Evolutionary conservation across 1,140 invertebrate species (phyloP).

Genomic region (Macrobrachium nipponense): DNA sequence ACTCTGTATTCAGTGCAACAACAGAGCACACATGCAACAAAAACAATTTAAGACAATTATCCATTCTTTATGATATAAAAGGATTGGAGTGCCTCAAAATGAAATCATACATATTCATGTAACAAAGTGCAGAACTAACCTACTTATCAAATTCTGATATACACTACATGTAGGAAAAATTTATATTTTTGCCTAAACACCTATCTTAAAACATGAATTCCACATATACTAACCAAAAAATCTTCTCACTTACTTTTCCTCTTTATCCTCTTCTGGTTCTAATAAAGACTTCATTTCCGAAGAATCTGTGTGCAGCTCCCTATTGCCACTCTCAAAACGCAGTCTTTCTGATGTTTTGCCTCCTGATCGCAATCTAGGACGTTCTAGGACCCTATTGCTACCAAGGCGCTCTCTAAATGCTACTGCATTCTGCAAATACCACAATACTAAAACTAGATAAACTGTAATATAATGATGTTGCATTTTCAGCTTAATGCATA

Average conservation of each 20-base stretch:
- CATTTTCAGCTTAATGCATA: too few species aligned
- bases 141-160: too few species aligned
- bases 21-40: too few species aligned
- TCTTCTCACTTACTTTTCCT: constrained; percentile 49
- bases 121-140: too few species aligned
- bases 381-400: constrained; percentile 85
- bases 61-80: too few species aligned
- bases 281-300: constrained; percentile 41
- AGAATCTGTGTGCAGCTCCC: constrained; percentile 66
- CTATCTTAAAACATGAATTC: neutral
- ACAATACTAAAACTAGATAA: too few species aligned
- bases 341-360: constrained; percentile 69
- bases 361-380: constrained; percentile 81
- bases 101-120: too few species aligned
- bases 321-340: constrained; percentile 64
- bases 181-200: neutral
- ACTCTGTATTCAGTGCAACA: too few species aligned
- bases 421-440: constrained; percentile 37
- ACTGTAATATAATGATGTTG: too few species aligned
- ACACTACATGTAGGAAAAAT: neutral
- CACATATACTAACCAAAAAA: too few species aligned
- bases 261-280: constrained; percentile 58
- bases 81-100: too few species aligned
- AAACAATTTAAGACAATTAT: too few species aligned
- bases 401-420: constrained; percentile 84